Base-by-base conservation (phyloP, 2,113 vertebrate species). In the Marmota monax region DNA sequence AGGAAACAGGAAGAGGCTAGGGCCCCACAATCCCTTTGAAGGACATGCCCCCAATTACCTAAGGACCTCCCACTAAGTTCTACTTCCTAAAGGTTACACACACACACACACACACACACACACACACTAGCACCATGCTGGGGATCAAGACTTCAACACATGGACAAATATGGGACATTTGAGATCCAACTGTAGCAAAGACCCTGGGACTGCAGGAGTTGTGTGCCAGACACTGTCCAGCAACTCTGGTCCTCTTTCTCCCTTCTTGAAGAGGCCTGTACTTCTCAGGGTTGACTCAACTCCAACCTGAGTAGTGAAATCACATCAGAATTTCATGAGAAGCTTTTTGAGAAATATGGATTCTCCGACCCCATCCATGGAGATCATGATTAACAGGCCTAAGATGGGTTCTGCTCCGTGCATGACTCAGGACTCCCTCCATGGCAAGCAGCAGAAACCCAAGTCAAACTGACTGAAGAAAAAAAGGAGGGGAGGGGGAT, bases 311-410 rank as follows among this genome's bases (percentile, higher is more conserved):
- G 14, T 9, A 65, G 45, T 88, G 61, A 95, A 29, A 12, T 42
- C 56, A 83, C 32, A 90, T 74, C 84, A 83, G 83, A 80, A 88
- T 84, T 73, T 91, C 25, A 27, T 77, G 18, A 16, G 29, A 85
- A 88, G n/a, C 18, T 45, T 88, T 72, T 69, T n/a, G 39, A 93
- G 84, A 87, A 88, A 78, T 79, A 61, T 12, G 32, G 48, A 58
- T 39, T 88, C 22, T 78, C 18, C 4, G 27, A 82, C 25, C 72
- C 48, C 27, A 45, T 63, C 76, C 61, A 14, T 1, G 61, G 63
- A 84, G 34, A 53, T 67, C 69, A 25, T 13, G 16, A 72, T 22
- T 79, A 61, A 2, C n/a, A 84, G 65, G 80, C 73, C 61, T 69
- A 73, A 95, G 45, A 23, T 25, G 7, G 29, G 42, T 9, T 74